Evolutionary conservation across 2,888 invertebrate species (phyloP).

Genomic region (Icerya purchasi): DNA sequence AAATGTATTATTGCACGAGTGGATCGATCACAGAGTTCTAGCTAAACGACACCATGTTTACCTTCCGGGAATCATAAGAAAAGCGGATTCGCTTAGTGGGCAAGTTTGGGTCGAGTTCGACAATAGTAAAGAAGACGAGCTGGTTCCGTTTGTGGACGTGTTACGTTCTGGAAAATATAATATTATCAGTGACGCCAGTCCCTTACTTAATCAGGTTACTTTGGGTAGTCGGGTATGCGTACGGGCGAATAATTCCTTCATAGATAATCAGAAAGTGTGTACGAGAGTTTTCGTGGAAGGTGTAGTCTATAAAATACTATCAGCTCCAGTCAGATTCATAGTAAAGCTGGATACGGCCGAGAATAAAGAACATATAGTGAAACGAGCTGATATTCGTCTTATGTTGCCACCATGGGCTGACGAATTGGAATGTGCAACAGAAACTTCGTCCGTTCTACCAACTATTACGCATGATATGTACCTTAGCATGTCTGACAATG

Average conservation of each 20-base stretch:
- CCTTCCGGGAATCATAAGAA: constrained; percentile 69
- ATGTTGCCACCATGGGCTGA: constrained; percentile 92
- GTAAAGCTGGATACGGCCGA: constrained; percentile 35
- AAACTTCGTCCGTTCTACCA: constrained; percentile 15
- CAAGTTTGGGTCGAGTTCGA: constrained; percentile 67
- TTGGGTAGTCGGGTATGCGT: constrained; percentile 35
- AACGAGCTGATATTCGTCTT: constrained; percentile 72
- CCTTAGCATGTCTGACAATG: background rate
- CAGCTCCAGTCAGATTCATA: constrained; percentile 43
- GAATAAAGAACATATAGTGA: constrained; percentile 41
- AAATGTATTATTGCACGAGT: constrained; percentile 68
- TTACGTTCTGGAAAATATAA: constrained; percentile 59
- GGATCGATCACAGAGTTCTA: constrained; percentile 78
- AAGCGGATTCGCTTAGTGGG: constrained; percentile 31
- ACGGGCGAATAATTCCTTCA: constrained; percentile 31
- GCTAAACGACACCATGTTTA: constrained; percentile 65
- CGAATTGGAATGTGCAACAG: constrained; percentile 38
- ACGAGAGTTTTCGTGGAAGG: constrained; percentile 68
- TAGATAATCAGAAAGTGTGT: constrained; percentile 24
- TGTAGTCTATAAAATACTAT: constrained; percentile 44
- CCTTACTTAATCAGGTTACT: constrained; percentile 52
- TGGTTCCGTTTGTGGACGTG: constrained; percentile 40
- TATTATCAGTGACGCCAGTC: constrained; percentile 82
- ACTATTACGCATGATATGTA: constrained; percentile 10
- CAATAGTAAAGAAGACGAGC: constrained; percentile 40